phyloP scores from a whole-genome alignment of 2,113 vertebrate species.

The Saccopteryx bilineata region DNA sequence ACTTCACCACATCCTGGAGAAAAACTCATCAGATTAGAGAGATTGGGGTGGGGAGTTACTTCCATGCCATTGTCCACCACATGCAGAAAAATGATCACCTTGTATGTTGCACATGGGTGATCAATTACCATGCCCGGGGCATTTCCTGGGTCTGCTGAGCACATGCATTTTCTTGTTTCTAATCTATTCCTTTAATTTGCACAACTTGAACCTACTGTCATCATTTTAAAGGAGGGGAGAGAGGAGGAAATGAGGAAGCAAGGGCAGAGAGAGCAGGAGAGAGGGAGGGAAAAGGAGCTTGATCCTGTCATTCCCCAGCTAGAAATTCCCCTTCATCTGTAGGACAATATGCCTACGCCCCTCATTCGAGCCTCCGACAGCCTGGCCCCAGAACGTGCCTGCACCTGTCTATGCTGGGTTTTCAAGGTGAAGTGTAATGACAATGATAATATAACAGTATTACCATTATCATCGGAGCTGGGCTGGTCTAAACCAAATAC shows the following conservation, averaged over 20 bases:
- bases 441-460: conserved; percentile 32
- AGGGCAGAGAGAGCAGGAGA: conserved; percentile 5
- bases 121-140: conserved; percentile 73
- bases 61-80: conserved; percentile 35
- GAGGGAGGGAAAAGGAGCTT: not conserved
- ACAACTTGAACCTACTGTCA: conserved; percentile 68
- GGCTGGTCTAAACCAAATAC: not conserved
- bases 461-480: conserved; percentile 22
- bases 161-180: conserved; percentile 61
- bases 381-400: not conserved
- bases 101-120: conserved; percentile 57
- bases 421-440: conserved; percentile 42
- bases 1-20: not conserved
- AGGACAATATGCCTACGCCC: not conserved
- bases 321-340: not conserved
- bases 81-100: conserved; percentile 60
- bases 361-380: not conserved
- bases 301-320: not conserved
- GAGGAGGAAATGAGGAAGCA: conserved; percentile 65
- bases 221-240: conserved; percentile 59
- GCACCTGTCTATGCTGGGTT: not conserved
- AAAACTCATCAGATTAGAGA: not conserved
- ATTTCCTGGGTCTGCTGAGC: conserved; percentile 69
- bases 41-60: not conserved
- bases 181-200: conserved; percentile 77